Evolutionary conservation across 2,888 invertebrate species (phyloP).

Genomic region (Meiosimyza platycephala): DNA sequence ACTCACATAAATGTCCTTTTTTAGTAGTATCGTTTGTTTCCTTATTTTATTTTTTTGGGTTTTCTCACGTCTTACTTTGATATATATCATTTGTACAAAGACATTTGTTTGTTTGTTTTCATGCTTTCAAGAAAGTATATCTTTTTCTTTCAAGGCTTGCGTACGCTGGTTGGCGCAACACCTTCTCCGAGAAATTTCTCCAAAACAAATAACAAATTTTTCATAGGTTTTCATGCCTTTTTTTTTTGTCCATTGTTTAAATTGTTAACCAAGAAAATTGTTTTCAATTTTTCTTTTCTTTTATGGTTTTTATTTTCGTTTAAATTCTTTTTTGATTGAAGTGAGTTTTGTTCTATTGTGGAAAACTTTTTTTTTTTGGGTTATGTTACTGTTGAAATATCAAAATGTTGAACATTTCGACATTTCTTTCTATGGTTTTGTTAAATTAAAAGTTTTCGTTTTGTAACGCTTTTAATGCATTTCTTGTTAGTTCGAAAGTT

Average conservation of each 20-base stretch:
- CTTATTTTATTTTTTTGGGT: background rate
- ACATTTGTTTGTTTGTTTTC: constrained; percentile 5
- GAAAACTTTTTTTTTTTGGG: background rate
- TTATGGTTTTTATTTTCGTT: background rate
- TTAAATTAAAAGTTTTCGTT: background rate
- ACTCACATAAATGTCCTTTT: too few species aligned
- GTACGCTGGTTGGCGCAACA: background rate
- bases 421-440: constrained; percentile 5
- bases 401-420: background rate
- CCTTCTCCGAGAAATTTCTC: background rate
- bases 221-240: background rate
- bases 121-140: background rate
- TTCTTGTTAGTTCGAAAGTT: background rate
- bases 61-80: constrained; percentile 8
- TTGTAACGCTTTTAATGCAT: background rate
- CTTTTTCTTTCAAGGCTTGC: background rate
- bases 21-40: background rate
- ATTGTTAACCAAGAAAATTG: constrained; percentile 15
- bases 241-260: constrained; percentile 10
- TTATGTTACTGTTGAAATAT: background rate
- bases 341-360: background rate
- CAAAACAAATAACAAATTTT: background rate
- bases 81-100: constrained; percentile 14
- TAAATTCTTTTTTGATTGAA: background rate
- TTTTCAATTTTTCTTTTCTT: constrained; percentile 4